Evolutionary conservation across 2,888 invertebrate species (phyloP), one percentile per base, ranked within the genome.

Genomic region (Nemotelus pantherinus): DNA sequence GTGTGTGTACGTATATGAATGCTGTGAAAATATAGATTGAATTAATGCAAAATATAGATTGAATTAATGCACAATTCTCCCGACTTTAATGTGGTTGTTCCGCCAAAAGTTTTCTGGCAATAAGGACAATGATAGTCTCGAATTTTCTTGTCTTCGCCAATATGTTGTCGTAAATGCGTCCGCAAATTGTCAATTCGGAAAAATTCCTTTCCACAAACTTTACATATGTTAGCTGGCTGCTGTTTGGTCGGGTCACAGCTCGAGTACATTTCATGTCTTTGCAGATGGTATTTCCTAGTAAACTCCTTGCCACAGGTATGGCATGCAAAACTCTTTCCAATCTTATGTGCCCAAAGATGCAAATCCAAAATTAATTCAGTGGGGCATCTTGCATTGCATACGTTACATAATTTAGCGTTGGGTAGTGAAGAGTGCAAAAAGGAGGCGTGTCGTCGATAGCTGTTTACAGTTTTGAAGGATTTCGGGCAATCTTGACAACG

Each of bases 251-350:
- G 83, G 65, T 86, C 85, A 80, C 87, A 87, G 0, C 83, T 82
- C 0, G 86, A 85, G 78, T 82, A 86, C 77, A 86, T 85, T 57
- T 84, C 83, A 81, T 87, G 87, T 0, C 87, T 83, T 84, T 80
- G 92, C 88, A 95, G 89, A 86, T 95, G 94, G 82, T 94, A 93
- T 79, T 91, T 92, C 77, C 95, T 88, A 1, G 92, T 93, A 85
- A 95, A 95, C 79, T 90, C 90, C 82, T 91, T 91, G 47, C 90
- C 89, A 83, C 95, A 95, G 77, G 90, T 88, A 50, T 89, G 89
- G 85, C 95, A 95, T 45, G 89, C 89, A 82, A 89, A 92, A 0
- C 89, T 89, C 81, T 91, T 90, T 53, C 87, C 87, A 77, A 90
- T 87, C 63, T 83, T 82, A 82, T 92, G 91, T 55, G 92, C 90